A percentile compares a stretch with the other conserved stretches of the same genome.
These are phyloP conservation scores for Actenoides hombroni DNA, from an alignment of 2,113 vertebrate species.

Conservation along the genomic window DNA sequence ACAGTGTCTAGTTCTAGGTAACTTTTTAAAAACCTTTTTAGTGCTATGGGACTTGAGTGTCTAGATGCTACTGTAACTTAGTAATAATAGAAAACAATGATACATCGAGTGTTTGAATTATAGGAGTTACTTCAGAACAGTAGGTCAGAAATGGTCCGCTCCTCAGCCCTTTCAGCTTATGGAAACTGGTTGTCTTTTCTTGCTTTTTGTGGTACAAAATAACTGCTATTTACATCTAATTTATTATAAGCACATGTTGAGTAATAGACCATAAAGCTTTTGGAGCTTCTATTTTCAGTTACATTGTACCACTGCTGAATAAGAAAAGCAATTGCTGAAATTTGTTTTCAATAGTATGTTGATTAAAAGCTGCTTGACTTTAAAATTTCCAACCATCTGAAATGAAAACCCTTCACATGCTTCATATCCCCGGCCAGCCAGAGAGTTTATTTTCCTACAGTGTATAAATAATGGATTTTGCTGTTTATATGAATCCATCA, in stretches of 20 bases:
- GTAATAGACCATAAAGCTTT: constrained; percentile 72
- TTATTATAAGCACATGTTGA: constrained; percentile 66
- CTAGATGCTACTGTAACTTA: not conserved
- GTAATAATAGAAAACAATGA: not conserved
- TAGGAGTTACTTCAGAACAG: constrained; percentile 34
- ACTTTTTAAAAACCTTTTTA: not conserved
- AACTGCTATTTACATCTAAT: constrained; percentile 64
- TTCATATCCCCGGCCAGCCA: constrained; percentile 55
- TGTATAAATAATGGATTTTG: constrained; percentile 80
- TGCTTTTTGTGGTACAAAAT: constrained; percentile 34
- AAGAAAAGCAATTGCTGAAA: constrained; percentile 70
- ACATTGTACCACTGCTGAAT: constrained; percentile 65
- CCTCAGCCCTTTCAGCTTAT: not conserved
- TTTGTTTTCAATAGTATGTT: constrained; percentile 76
- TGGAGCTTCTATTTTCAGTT: constrained; percentile 76
- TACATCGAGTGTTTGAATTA: not conserved
- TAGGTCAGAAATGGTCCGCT: constrained; percentile 19
- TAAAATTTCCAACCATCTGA: constrained; percentile 73
- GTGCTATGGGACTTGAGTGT: not conserved
- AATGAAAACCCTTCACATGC: constrained; percentile 71
- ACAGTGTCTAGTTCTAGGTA: not conserved
- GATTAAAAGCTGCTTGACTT: constrained; percentile 80
- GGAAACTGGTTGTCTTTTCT: constrained; percentile 30
- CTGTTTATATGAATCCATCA: constrained; percentile 78
- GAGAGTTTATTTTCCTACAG: constrained; percentile 76